A percentile compares a stretch with the other conserved stretches of the same genome.
Evolutionary conservation across 2,797 vertebrate genomes (phyloP).

Genomic region (Spinibarbus caldwelli): DNA sequence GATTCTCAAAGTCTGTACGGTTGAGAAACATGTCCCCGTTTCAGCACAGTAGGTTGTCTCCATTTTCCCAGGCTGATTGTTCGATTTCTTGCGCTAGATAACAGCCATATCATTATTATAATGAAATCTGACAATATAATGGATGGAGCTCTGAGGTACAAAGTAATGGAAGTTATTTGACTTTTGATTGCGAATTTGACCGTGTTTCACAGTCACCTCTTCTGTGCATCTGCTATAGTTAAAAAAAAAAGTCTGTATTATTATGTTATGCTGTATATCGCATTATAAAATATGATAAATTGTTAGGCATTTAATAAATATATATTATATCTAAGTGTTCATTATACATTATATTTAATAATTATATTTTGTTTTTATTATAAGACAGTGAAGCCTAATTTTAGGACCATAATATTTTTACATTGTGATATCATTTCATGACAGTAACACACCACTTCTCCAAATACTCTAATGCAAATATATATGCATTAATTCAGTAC

Average conservation of each 20-base stretch:
- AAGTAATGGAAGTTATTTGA: conserved; percentile 1
- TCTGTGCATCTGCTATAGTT: neutral
- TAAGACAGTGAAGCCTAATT: neutral
- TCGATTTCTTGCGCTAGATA: conserved; percentile 29
- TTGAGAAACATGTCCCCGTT: conserved; percentile 28
- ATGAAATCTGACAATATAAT: neutral
- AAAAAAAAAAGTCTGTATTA: too few relatives aligned
- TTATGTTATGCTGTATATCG: neutral
- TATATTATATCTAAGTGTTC: too few relatives aligned
- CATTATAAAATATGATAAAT: neutral
- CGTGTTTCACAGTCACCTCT: neutral
- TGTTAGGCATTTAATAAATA: neutral
- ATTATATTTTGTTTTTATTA: neutral
- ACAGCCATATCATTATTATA: conserved; percentile 16
- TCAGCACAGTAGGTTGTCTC: conserved; percentile 25
- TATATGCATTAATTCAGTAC: neutral
- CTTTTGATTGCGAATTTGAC: neutral
- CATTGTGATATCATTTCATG: neutral
- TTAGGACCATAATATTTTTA: neutral
- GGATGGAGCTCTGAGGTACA: neutral
- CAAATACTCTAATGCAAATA: neutral
- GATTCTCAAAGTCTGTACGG: conserved; percentile 37
- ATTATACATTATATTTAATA: too few relatives aligned
- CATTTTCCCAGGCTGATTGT: conserved; percentile 10
- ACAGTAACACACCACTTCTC: neutral